phyloP scores from a whole-genome alignment of 2,888 invertebrate genomes.

The Tribolium freemani region DNA sequence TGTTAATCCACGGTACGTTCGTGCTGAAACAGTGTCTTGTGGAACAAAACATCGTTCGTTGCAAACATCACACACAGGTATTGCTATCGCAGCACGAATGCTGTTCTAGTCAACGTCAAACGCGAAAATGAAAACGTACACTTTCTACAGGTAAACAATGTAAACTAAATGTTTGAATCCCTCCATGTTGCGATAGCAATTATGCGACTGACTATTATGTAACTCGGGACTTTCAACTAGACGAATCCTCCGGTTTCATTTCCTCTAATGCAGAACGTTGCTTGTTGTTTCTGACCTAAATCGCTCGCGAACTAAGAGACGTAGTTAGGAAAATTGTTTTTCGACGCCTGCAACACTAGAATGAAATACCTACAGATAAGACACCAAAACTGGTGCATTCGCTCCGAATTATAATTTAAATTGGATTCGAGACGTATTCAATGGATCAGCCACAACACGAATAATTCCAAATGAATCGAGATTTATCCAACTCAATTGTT shows the following conservation, averaged over 20 bases:
- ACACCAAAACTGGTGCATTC: too few species aligned
- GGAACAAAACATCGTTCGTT: constrained; percentile 50
- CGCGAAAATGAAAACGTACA: constrained; percentile 36
- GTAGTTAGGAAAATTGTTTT: constrained; percentile 16
- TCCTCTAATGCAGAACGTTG: constrained; percentile 41
- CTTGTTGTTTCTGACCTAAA: constrained; percentile 27
- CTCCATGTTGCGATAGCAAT: constrained; percentile 44
- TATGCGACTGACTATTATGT: constrained; percentile 41
- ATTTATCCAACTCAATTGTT: too few species aligned
- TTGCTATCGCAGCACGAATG: constrained; percentile 17
- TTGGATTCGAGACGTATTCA: not conserved
- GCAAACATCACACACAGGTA: constrained; percentile 22
- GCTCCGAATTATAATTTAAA: not conserved
- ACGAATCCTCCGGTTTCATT: constrained; percentile 50
- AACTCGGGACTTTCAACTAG: constrained; percentile 51
- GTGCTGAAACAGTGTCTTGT: constrained; percentile 45
- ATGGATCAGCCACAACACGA: not conserved
- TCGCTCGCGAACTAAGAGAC: not conserved
- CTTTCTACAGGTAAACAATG: constrained; percentile 44
- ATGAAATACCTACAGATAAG: not conserved
- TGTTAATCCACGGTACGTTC: constrained; percentile 55
- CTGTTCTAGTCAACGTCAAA: constrained; percentile 27
- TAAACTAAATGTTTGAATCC: constrained; percentile 43
- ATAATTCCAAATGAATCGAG: not conserved
- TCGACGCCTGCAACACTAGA: not conserved